These are phyloP conservation scores for Bradysia coprophila DNA, from an alignment of 1,140 invertebrate species.

Conservation along the genomic window DNA sequence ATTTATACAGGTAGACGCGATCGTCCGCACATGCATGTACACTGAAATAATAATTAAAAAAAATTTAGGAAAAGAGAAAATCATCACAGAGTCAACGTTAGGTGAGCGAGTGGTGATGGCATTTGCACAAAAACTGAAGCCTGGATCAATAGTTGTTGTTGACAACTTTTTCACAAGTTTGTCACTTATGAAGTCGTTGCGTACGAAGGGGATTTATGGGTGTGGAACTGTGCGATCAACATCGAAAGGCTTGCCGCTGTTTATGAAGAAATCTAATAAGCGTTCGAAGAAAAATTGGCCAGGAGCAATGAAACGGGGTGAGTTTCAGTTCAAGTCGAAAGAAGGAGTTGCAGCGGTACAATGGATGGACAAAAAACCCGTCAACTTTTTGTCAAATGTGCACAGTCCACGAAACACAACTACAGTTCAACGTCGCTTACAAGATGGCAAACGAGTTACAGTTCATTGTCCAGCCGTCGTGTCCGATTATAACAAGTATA, in stretches of 20 bases:
- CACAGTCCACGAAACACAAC: neutral
- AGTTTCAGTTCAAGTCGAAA: neutral
- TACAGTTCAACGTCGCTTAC: neutral
- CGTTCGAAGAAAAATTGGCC: too few relatives aligned
- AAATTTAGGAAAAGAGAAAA: too few relatives aligned
- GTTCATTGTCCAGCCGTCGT: neutral
- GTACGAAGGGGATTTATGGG: slow-evolving; percentile 15
- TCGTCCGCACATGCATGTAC: too few relatives aligned
- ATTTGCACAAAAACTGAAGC: slow-evolving; percentile 14
- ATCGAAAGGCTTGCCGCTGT: slow-evolving; percentile 2
- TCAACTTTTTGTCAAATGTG: neutral
- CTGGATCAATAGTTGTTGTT: slow-evolving; percentile 17
- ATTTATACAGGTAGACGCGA: too few relatives aligned
- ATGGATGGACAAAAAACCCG: neutral
- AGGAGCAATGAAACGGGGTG: neutral
- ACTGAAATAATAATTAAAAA: too few relatives aligned
- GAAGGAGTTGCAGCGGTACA: neutral
- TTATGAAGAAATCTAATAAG: neutral
- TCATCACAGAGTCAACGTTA: too few relatives aligned
- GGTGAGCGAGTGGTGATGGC: slow-evolving; percentile 17
- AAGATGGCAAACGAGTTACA: neutral
- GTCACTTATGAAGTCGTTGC: slow-evolving; percentile 15
- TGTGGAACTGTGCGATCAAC: slow-evolving; percentile 21
- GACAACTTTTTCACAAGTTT: slow-evolving; percentile 25
- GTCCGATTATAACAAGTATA: neutral